Conservation (phyloP, 2,888 invertebrate species). For the Mellilla xanthometata region DNA sequence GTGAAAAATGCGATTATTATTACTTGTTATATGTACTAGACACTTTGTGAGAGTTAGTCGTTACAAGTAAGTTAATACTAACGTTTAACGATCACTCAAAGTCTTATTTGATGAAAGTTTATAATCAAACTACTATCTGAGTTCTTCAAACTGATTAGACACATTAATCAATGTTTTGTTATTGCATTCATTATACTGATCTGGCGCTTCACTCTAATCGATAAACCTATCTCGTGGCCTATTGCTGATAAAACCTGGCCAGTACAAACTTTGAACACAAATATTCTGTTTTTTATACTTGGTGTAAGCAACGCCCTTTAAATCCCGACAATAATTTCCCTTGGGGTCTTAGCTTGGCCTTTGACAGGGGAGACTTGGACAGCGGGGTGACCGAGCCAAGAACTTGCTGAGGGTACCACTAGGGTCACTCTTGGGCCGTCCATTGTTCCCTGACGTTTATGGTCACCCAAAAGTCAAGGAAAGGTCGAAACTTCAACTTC, state of each 20-base stretch:
- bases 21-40: no score
- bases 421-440: slow-evolving; percentile 73
- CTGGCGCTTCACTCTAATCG: not conserved
- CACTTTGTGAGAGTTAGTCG: no score
- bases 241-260: slow-evolving; percentile 58
- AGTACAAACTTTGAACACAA: slow-evolving; percentile 65
- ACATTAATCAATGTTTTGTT: no score
- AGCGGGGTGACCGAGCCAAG: slow-evolving; percentile 65
- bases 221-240: slow-evolving; percentile 58
- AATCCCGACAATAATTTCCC: slow-evolving; percentile 83
- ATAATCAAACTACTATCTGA: no score
- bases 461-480: slow-evolving; percentile 74
- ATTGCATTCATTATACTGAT: no score
- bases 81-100: no score
- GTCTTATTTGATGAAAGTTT: no score
- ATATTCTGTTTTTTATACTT: slow-evolving; percentile 74
- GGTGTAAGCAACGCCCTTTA: slow-evolving; percentile 79
- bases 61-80: no score
- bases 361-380: slow-evolving; percentile 78
- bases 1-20: no score
- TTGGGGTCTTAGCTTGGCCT: slow-evolving; percentile 68
- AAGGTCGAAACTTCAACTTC: slow-evolving; percentile 59
- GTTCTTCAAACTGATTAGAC: no score
- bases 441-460: slow-evolving; percentile 79
- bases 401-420: slow-evolving; percentile 63